Percentiles rank a stretch among this genome's conserved stretches.
These are phyloP conservation scores for Thera britannica DNA, from an alignment of 2,888 invertebrate species.

Conservation along the genomic window DNA sequence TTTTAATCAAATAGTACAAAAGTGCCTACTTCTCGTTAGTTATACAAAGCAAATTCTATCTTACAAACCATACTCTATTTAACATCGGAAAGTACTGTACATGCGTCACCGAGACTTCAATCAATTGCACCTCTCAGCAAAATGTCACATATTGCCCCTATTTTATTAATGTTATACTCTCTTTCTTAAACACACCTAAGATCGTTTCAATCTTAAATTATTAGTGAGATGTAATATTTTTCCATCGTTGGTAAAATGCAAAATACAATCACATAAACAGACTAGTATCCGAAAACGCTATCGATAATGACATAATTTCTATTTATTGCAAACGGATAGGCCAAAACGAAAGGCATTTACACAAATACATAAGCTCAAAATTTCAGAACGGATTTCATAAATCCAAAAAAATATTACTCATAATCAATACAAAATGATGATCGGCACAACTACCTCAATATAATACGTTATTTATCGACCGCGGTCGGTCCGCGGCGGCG, in stretches of 20 bases:
- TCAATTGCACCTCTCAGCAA: conserved; percentile 65
- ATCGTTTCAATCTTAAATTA: conserved; percentile 73
- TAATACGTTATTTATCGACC: conserved; percentile 82
- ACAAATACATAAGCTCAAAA: conserved; percentile 77
- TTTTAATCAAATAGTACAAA: conserved; percentile 66
- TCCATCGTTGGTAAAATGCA: conserved; percentile 80
- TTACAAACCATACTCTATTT: conserved; percentile 43
- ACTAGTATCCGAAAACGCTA: conserved; percentile 81
- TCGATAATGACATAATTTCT: conserved; percentile 73
- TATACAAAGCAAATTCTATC: conserved; percentile 61
- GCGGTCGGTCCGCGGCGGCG: conserved; percentile 67
- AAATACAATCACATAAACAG: conserved; percentile 81
- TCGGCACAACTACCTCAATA: conserved; percentile 78
- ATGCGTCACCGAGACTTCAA: conserved; percentile 33
- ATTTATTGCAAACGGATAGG: conserved; percentile 78
- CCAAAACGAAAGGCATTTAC: conserved; percentile 75
- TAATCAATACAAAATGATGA: conserved; percentile 64
- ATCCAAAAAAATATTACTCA: conserved; percentile 65
- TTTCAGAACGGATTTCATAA: conserved; percentile 78
- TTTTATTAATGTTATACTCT: conserved; percentile 54
- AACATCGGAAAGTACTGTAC: conserved; percentile 30
- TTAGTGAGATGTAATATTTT: conserved; percentile 79
- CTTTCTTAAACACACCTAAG: conserved; percentile 62
- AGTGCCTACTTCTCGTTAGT: conserved; percentile 55
- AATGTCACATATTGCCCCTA: conserved; percentile 77